These are phyloP conservation scores for Carposina sasakii DNA, from an alignment of 1,140 invertebrate species.

Conservation along the genomic window DNA sequence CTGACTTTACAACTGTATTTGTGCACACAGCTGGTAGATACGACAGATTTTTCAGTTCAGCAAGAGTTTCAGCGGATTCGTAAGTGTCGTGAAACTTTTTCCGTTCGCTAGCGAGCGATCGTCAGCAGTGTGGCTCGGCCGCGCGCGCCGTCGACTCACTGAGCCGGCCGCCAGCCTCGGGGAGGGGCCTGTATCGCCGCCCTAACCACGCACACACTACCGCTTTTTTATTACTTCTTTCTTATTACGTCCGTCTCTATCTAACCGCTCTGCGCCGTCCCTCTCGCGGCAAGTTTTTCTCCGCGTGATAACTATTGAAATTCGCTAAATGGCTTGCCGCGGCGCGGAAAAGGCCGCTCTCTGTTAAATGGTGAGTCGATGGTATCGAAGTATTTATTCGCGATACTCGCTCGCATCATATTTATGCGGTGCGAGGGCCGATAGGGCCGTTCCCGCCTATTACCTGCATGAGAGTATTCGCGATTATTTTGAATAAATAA, in stretches of 20 bases:
- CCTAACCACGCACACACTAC: conserved; percentile 66
- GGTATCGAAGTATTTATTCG: conserved; percentile 64
- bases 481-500: conserved; percentile 35
- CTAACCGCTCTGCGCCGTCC: conserved; percentile 31
- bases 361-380: conserved; percentile 67
- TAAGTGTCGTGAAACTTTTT: conserved; percentile 60
- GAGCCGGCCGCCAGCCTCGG: conserved; percentile 54
- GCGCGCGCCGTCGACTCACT: conserved; percentile 56
- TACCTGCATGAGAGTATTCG: conserved; percentile 35
- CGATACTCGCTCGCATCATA: conserved; percentile 49
- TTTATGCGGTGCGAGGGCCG: conserved; percentile 44
- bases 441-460: conserved; percentile 29
- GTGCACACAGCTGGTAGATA: no score
- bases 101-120: conserved; percentile 56
- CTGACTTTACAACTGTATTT: no score
- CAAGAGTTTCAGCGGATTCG: conserved; percentile 39
- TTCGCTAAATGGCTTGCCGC: conserved; percentile 70
- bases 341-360: conserved; percentile 63
- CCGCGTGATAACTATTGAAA: conserved; percentile 70
- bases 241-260: conserved; percentile 51
- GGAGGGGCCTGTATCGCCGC: conserved; percentile 66
- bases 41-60: conserved; percentile 6
- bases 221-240: conserved; percentile 70
- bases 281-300: conserved; percentile 61
- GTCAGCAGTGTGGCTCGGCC: conserved; percentile 50